A percentile compares a stretch with the other conserved stretches of the same genome.
phyloP scores from a whole-genome alignment of 92 coral and sea anemone genomes.

The Zoanthus solanderi region DNA sequence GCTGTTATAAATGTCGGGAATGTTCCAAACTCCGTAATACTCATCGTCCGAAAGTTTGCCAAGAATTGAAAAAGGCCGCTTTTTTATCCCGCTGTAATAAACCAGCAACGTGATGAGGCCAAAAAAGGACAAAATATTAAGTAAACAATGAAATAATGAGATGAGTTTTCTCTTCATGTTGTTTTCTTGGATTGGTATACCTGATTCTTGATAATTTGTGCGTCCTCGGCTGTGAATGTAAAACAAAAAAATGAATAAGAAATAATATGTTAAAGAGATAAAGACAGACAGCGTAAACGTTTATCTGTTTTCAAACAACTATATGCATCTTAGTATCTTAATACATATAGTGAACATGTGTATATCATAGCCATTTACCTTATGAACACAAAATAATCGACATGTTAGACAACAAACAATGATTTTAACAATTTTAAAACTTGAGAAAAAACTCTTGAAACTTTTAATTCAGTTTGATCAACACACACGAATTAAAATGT shows the following conservation, averaged over 20 bases:
- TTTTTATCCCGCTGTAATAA: not conserved
- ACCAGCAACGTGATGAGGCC: conserved; percentile 7
- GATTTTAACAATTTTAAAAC: too few relatives aligned
- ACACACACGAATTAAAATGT: too few relatives aligned
- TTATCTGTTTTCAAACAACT: too few relatives aligned
- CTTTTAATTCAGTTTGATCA: too few relatives aligned
- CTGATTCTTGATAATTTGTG: not conserved
- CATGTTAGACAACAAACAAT: too few relatives aligned
- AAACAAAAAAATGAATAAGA: not conserved
- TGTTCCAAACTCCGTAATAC: not conserved
- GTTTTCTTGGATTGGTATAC: not conserved
- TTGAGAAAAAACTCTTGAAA: too few relatives aligned
- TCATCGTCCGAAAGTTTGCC: not conserved
- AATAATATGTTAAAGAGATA: not conserved
- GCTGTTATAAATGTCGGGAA: not conserved
- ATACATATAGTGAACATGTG: too few relatives aligned
- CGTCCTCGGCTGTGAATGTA: not conserved
- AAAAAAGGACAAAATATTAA: conserved; percentile 1
- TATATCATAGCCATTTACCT: too few relatives aligned
- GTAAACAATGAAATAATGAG: not conserved
- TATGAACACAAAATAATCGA: too few relatives aligned
- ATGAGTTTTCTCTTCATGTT: conserved; percentile 17
- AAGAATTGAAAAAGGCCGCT: not conserved
- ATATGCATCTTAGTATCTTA: too few relatives aligned
- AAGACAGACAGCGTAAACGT: too few relatives aligned